phyloP scores from a whole-genome alignment of 2,888 invertebrate genomes.

The Ophioninae sp. region DNA sequence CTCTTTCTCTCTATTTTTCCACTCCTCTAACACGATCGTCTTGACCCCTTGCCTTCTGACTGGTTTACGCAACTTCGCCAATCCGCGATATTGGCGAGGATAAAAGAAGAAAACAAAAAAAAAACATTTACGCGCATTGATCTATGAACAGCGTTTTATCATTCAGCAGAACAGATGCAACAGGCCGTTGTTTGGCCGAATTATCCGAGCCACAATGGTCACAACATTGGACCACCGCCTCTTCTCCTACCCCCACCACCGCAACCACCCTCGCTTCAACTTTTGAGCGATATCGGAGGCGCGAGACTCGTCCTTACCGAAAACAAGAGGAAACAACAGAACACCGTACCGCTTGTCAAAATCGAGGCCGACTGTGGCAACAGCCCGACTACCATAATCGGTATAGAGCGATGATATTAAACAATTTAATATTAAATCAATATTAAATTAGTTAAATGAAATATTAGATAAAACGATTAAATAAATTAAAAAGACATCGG shows the following conservation, averaged over 20 bases:
- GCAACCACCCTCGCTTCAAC: slow-evolving; percentile 86
- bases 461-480: no score
- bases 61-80: background rate
- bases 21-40: background rate
- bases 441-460: no score
- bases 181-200: slow-evolving; percentile 90
- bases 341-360: slow-evolving; percentile 85
- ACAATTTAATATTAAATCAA: no score
- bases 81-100: background rate
- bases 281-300: slow-evolving; percentile 82
- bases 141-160: slow-evolving; percentile 34
- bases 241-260: slow-evolving; percentile 83
- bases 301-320: slow-evolving; percentile 86
- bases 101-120: no score
- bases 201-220: slow-evolving; percentile 82
- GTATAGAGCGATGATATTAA: no score
- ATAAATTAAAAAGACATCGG: no score
- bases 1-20: background rate
- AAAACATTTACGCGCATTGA: slow-evolving; percentile 2
- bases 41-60: background rate
- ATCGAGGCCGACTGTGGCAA: slow-evolving; percentile 85
- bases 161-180: slow-evolving; percentile 84
- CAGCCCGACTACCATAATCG: slow-evolving; percentile 77
- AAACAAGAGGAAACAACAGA: slow-evolving; percentile 83
- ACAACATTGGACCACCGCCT: slow-evolving; percentile 80